Percentiles rank a stretch among this genome's conserved stretches.
Conservation (phyloP, 2,113 vertebrate genomes). For the Paramisgurnus dabryanus region DNA sequence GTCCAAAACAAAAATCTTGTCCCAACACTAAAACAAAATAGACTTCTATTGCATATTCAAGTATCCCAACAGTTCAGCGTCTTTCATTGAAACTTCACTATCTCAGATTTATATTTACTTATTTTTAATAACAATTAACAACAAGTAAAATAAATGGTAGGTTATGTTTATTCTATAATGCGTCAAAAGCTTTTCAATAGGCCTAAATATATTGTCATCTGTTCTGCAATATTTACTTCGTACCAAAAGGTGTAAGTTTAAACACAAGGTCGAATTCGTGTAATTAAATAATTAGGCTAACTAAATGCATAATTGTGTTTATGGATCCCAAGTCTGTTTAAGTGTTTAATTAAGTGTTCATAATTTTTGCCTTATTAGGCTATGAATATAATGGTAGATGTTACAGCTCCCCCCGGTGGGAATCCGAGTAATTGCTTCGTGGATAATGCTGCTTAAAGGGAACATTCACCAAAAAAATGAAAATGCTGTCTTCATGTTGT, state of each 20-base stretch:
- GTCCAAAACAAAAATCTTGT: not conserved
- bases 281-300: conserved; percentile 75
- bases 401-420: conserved; percentile 79
- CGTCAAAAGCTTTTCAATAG: not conserved
- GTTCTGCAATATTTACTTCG: not conserved
- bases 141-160: no score
- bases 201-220: not conserved
- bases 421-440: not conserved
- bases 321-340: conserved; percentile 92
- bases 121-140: no score
- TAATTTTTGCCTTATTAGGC: conserved; percentile 96
- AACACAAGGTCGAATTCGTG: conserved; percentile 29
- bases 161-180: no score
- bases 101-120: not conserved
- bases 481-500: no score
- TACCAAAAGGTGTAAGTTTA: not conserved
- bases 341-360: conserved; percentile 92
- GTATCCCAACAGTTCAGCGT: not conserved
- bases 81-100: not conserved
- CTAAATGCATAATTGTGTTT: conserved; percentile 93
- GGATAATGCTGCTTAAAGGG: not conserved
- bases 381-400: conserved; percentile 74
- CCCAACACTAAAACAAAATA: not conserved
- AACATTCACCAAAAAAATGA: no score
- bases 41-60: not conserved